Evolutionary conservation across 2,888 invertebrate genomes (phyloP).

Genomic region (Ectropis crepuscularia): DNA sequence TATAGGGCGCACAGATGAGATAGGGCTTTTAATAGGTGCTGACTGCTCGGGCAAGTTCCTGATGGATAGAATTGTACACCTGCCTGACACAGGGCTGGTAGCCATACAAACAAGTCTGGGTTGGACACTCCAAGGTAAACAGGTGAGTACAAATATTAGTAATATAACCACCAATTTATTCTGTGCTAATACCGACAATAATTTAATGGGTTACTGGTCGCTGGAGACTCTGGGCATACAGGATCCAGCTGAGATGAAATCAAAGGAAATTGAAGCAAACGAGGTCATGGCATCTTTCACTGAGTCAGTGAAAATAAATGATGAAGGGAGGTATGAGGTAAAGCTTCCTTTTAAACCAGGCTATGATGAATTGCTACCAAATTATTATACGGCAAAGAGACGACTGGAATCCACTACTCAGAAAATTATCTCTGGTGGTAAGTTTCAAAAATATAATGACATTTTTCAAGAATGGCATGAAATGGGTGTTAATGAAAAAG

Average conservation of each 20-base stretch:
- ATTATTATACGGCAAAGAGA: not conserved
- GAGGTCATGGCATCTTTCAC: not conserved
- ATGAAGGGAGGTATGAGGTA: conserved; percentile 16
- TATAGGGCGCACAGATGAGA: not conserved
- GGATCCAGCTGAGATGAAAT: conserved; percentile 18
- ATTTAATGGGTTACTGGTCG: conserved; percentile 17
- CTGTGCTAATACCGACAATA: conserved; percentile 10
- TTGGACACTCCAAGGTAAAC: conserved; percentile 5
- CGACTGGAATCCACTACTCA: not conserved
- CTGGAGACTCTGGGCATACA: conserved; percentile 21
- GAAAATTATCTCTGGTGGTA: not conserved
- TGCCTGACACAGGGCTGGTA: conserved; percentile 2
- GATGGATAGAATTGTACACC: not conserved
- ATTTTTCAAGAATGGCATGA: not conserved
- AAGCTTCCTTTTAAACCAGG: conserved; percentile 21
- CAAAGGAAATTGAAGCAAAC: conserved; percentile 5
- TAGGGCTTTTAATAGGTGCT: conserved; percentile 9
- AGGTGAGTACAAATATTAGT: conserved; percentile 10
- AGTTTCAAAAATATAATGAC: not conserved
- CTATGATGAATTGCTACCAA: conserved; percentile 19
- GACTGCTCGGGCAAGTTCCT: conserved; percentile 1
- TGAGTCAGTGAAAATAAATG: not conserved
- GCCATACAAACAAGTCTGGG: not conserved
- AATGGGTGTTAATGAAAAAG: not conserved
- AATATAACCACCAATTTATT: conserved; percentile 10